Percentiles rank a stretch among this genome's conserved stretches.
Conservation (phyloP, 2,113 vertebrate species). For the Barnardius zonarius region DNA sequence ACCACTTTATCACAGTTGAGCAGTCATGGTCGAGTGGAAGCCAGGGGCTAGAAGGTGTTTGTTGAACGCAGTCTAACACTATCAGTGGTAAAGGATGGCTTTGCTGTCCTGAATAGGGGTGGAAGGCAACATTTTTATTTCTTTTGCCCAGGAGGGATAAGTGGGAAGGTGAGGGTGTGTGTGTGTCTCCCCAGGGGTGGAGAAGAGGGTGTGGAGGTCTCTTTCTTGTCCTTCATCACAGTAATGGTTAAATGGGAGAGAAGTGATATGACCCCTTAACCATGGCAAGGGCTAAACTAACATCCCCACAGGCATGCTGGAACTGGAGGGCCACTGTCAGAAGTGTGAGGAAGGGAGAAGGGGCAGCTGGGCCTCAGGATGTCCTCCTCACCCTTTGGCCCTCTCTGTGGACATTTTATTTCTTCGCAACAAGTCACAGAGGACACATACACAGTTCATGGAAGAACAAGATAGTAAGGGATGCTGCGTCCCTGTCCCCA, state of each 20-base stretch:
- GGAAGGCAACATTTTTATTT: background rate
- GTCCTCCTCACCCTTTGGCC: background rate
- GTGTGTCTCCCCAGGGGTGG: background rate
- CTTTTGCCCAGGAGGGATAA: background rate
- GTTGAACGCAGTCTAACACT: background rate
- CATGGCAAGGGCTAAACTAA: background rate
- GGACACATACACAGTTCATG: background rate
- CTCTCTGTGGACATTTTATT: background rate
- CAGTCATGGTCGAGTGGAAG: background rate
- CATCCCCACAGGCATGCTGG: background rate
- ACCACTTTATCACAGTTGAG: slow-evolving; percentile 1
- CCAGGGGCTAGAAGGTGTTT: background rate
- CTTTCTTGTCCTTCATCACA: background rate
- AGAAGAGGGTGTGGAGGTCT: background rate
- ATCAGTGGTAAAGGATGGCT: background rate
- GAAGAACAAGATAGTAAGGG: background rate
- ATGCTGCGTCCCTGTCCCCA: background rate
- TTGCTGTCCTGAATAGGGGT: background rate
- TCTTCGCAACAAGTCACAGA: background rate
- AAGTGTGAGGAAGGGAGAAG: background rate
- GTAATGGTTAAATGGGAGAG: background rate
- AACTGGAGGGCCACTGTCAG: background rate
- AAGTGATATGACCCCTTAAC: background rate
- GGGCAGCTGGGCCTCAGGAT: background rate
- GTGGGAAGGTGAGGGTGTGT: background rate